phyloP scores from a whole-genome alignment of 2,797 vertebrate species.

The Odontamblyopus rebecca region DNA sequence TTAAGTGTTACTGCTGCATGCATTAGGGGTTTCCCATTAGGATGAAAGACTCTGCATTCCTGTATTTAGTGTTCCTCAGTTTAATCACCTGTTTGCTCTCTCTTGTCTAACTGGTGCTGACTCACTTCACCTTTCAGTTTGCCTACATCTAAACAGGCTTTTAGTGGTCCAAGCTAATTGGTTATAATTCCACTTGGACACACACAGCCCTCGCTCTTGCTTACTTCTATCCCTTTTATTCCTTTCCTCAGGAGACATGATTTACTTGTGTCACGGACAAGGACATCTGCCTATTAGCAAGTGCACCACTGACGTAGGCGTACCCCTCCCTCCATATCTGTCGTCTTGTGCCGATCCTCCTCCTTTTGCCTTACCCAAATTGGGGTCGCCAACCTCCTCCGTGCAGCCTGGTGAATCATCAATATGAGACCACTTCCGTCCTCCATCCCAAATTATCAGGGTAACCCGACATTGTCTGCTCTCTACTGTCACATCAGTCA shows the following conservation, averaged over 20 bases:
- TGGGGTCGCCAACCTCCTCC: slow-evolving; percentile 79
- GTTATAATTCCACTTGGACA: slow-evolving; percentile 68
- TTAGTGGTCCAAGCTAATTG: slow-evolving; percentile 60
- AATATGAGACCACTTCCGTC: slow-evolving; percentile 64
- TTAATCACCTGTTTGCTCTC: slow-evolving; percentile 25
- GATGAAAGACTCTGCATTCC: slow-evolving; percentile 16
- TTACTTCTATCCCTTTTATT: slow-evolving; percentile 55
- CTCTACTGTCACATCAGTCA: slow-evolving; percentile 74
- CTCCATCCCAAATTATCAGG: slow-evolving; percentile 74
- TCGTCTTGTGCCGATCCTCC: slow-evolving; percentile 62
- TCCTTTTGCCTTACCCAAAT: slow-evolving; percentile 74
- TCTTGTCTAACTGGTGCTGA: slow-evolving; percentile 25
- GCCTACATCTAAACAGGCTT: slow-evolving; percentile 61
- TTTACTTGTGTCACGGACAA: slow-evolving; percentile 83
- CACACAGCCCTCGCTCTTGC: slow-evolving; percentile 50
- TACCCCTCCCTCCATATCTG: slow-evolving; percentile 60
- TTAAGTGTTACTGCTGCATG: slow-evolving; percentile 13
- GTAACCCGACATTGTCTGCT: slow-evolving; percentile 82
- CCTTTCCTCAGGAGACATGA: slow-evolving; percentile 68
- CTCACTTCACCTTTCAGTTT: slow-evolving; percentile 40
- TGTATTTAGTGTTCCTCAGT: slow-evolving; percentile 13
- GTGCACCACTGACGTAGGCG: slow-evolving; percentile 73
- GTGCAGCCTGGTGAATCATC: slow-evolving; percentile 78
- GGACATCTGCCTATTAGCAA: slow-evolving; percentile 80
- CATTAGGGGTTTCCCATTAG: slow-evolving; percentile 31